Evolutionary conservation across 1,140 invertebrate species (phyloP), one percentile per base, ranked within the genome.

Genomic region (Heterodera schachtii): DNA sequence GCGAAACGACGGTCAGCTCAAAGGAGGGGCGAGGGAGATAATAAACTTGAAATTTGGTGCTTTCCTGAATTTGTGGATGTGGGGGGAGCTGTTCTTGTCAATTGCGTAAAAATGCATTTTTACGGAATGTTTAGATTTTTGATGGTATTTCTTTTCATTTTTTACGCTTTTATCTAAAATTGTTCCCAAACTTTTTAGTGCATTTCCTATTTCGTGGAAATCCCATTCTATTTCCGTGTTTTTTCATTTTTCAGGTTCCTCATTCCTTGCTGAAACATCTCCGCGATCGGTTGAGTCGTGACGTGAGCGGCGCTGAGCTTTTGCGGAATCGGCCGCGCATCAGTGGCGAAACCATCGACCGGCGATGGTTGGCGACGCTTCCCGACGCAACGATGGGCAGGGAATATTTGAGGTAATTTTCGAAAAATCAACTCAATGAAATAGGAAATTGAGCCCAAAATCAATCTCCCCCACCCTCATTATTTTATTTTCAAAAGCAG

Each of bases 301-400:
- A 84, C 66, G 60, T 75, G 3, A 71, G 21, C 21, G 83, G 83
- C 41, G 44, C 31, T 47, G 52, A 85, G 43, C 64, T 84, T 31
- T 75, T 84, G 21, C 31, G 47, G 8, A 83, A 43, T 19, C 57
- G 69, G 43, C 83, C 83, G 43, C 47, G 83, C n/a, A 84, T 84
- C 5, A 85, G 44, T 11, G 66, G 83, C 52, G 6, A 67, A 69
- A 84, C 80, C 19, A 86, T 84, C 71, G 69, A 78, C 73, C 70
- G 83, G 9, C 70, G 75, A 11, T 49, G 70, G 57, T 67, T 84
- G 46, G 82, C 78, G 41, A 16, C 73, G 21, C 21, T 84, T 49
- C 73, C 83, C 41, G 69, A 78, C 49, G 83, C 84, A 11, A 84
- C 83, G 19, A 49, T 84, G 46, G 83, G 83, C 41, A 73, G 79